Conservation (phyloP, 2,113 vertebrate genomes). For the Phalacrocorax aristotelis region DNA sequence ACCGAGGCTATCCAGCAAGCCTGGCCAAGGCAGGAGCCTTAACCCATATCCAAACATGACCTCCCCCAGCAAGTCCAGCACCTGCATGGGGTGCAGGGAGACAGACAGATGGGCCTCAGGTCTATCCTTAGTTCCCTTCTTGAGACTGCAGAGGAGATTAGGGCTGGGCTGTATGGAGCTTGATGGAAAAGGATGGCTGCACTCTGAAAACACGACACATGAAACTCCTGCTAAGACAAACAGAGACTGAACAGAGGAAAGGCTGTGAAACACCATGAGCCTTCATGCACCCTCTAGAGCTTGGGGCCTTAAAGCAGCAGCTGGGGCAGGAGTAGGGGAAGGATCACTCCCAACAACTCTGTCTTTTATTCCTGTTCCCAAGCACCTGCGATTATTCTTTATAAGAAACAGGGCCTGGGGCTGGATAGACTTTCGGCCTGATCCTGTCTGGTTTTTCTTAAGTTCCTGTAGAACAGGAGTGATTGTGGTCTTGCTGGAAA, state of each 20-base stretch:
- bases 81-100: neutral
- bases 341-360: neutral
- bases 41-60: neutral
- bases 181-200: neutral
- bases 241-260: rapidly evolving
- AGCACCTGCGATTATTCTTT: neutral
- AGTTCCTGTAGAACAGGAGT: neutral
- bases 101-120: neutral
- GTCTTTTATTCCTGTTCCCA: neutral
- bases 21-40: neutral
- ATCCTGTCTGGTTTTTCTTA: neutral
- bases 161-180: neutral
- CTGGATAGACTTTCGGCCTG: neutral
- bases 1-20: neutral
- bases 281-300: neutral
- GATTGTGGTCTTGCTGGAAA: neutral
- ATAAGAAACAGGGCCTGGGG: rapidly evolving
- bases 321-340: neutral
- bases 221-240: neutral
- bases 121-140: neutral
- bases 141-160: neutral
- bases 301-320: neutral
- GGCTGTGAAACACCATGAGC: neutral
- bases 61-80: neutral
- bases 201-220: neutral